Conservation (phyloP, 2,113 vertebrate genomes). For the Campylorhamphus procurvoides region DNA sequence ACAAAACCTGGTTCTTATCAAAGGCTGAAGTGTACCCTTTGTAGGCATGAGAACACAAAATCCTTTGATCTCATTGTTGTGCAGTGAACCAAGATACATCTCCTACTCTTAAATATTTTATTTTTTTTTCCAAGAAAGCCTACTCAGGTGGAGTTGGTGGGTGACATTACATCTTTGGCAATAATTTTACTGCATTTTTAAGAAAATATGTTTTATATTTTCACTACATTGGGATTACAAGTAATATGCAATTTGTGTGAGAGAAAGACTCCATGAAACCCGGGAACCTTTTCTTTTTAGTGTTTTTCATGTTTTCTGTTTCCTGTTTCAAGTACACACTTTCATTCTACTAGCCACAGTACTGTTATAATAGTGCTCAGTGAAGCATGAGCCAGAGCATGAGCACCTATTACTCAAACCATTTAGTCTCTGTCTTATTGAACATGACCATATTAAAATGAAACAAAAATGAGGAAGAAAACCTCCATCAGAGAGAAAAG, state of each 20-base stretch:
- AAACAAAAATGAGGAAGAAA: background rate
- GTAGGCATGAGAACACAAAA: background rate
- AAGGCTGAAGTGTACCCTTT: background rate
- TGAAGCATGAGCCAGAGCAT: background rate
- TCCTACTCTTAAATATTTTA: background rate
- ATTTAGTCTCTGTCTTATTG: background rate
- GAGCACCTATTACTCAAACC: background rate
- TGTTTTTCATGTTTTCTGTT: background rate
- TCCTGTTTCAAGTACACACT: background rate
- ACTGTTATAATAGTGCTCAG: background rate
- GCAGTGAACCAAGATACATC: background rate
- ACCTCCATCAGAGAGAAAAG: background rate
- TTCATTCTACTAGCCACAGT: background rate
- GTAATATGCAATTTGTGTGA: background rate
- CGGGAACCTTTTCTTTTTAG: background rate
- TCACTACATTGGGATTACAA: background rate
- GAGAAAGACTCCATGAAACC: background rate
- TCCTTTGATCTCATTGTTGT: background rate
- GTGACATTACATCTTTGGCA: background rate
- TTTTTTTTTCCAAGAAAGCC: background rate
- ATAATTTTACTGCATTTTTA: background rate
- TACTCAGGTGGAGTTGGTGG: background rate
- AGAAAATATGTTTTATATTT: background rate
- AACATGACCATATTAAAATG: background rate
- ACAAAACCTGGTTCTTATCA: background rate